Base-by-base conservation (phyloP, 1,140 invertebrate species). In the Lethocerus indicus region DNA sequence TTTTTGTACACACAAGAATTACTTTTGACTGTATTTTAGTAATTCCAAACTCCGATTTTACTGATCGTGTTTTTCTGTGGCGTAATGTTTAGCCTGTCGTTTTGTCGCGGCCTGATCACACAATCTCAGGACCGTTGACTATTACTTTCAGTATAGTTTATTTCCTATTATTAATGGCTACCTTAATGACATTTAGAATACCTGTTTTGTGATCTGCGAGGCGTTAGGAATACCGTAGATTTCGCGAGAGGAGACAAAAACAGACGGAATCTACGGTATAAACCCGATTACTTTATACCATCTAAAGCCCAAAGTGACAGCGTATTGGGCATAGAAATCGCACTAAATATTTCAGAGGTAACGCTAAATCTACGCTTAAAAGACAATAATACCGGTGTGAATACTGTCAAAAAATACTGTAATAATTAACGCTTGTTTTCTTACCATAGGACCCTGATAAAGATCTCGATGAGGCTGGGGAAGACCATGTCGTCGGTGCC, bases 401-500 rank as follows among this genome's bases (percentile, higher is more conserved):
- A 9, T 3, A 36, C n/a, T 16, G 2, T 36, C 2, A 14, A 36
- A 36, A 16, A 3, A 36, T 16, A 36, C 2, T 36, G n/a, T 3
- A 41, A 41, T 2, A 41, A 41, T 41, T 6, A 13, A 3, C 2
- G 3, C 16, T 42, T 24, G 21, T 24, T 39, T 5, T 64, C 69
- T 71, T 67, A 83, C 81, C 81, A 84, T 57, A 80, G 67, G 55
- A 78, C 64, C 56, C 80, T 67, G 57, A 81, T 74, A 42, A 78
- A 71, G 50, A 83, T 71, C 68, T 84, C 81, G 59, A 83, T 81
- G 43, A 83, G 68, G 58, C 79, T 79, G 3, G 80, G 81, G 61
- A 82, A 81, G n/a, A 84, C 81, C 48, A 83, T 72, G 61, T 84
- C 81, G 64, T 84, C 81, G 41, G 78, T 79, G 56, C 78, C 80